A percentile compares a stretch with the other conserved stretches of the same genome.
These are phyloP conservation scores for Malurus alboscapulatus DNA, from an alignment of 2,113 vertebrate genomes.

Conservation along the genomic window DNA sequence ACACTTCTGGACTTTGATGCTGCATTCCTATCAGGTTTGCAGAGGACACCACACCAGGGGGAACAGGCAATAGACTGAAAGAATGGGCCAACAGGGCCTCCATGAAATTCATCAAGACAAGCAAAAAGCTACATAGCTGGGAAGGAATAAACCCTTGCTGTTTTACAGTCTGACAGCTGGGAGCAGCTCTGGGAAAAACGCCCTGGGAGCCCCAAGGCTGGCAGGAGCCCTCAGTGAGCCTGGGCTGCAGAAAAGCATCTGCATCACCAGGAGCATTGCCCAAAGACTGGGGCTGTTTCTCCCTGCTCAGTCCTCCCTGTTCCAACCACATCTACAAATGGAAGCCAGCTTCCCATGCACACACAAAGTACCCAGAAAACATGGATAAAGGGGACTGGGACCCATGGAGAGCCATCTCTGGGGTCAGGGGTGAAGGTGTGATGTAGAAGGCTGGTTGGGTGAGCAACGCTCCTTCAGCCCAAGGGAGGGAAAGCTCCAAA, in stretches of 20 bases:
- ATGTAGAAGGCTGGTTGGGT: background rate
- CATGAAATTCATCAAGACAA: background rate
- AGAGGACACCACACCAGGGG: background rate
- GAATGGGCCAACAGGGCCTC: background rate
- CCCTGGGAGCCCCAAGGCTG: rapidly evolving
- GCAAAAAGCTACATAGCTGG: background rate
- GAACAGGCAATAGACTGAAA: background rate
- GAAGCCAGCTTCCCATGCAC: background rate
- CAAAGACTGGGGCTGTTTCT: background rate
- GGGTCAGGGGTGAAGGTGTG: rapidly evolving
- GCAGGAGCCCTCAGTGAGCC: background rate
- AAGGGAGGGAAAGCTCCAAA: background rate
- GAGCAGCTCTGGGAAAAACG: background rate
- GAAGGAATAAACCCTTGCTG: background rate
- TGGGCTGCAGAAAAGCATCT: background rate
- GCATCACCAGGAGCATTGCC: background rate
- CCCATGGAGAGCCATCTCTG: background rate
- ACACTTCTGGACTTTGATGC: background rate
- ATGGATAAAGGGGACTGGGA: background rate
- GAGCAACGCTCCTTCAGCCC: background rate
- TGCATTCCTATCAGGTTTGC: background rate
- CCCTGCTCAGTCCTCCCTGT: background rate
- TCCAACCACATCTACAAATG: background rate
- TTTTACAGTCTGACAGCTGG: background rate
- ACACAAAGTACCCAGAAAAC: background rate